These are phyloP conservation scores for Neolamprologus sp. DNA, from an alignment of 2,113 vertebrate species.

Conservation along the genomic window DNA sequence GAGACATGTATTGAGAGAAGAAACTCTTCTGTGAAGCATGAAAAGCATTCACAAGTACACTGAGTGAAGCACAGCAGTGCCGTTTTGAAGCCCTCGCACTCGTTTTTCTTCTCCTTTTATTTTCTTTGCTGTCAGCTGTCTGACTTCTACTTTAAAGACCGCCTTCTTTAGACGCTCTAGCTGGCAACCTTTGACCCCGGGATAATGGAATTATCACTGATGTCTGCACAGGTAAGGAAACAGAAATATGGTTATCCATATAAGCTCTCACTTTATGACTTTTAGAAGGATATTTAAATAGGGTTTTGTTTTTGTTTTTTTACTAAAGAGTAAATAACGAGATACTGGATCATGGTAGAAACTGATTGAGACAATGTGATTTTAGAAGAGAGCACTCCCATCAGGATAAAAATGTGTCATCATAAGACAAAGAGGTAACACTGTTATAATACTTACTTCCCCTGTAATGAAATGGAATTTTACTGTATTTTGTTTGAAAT, in stretches of 20 bases:
- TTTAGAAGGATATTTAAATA: not conserved
- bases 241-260: not conserved
- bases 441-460: not conserved
- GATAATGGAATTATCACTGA: constrained; percentile 58
- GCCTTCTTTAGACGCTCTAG: not conserved
- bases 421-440: not conserved
- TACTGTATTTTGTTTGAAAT: not conserved
- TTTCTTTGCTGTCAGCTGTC: not conserved
- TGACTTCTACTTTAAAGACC: not conserved
- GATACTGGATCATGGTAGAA: not conserved
- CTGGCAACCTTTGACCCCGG: constrained; percentile 4
- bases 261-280: not conserved
- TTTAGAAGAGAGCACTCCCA: not conserved
- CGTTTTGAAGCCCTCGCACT: not conserved
- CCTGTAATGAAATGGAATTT: not conserved
- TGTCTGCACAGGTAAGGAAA: constrained; percentile 54
- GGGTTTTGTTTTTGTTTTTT: not conserved
- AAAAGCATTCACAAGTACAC: constrained; percentile 20
- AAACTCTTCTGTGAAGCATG: constrained; percentile 37
- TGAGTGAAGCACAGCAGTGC: not conserved
- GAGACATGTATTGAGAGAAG: constrained; percentile 9
- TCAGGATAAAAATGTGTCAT: not conserved
- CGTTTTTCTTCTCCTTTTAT: not conserved
- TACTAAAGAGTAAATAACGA: not conserved
- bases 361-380: not conserved